Base-by-base conservation (phyloP, 2,113 vertebrate species). In the Phoxinus phoxinus region DNA sequence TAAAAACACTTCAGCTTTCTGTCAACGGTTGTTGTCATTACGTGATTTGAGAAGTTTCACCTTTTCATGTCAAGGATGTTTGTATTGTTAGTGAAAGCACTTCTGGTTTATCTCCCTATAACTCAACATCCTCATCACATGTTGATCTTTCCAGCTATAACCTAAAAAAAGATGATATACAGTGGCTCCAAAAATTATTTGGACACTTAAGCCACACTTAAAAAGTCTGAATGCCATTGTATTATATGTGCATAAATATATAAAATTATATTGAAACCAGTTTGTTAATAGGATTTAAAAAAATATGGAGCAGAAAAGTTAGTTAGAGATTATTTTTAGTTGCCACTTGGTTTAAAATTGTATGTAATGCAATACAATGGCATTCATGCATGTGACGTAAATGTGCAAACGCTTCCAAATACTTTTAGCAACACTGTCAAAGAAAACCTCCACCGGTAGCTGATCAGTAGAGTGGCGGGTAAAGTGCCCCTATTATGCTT, bases 1-100 rank as follows among this genome's bases (percentile, higher is more conserved):
- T 1, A 41, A 78, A 78, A 78, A 23, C 51, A 58, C 51, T 78
- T 78, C 27, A 41, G 35, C 69, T 41, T 72, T 72, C 35, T n/a
- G 21, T 37, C 19, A 72, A 65, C 46, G 71, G 21, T 13, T 15
- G 12, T 30, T 11, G 10, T 25, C n/a, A 25, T 3, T 25, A n/a
- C 19, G 37, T 46, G 41, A 73, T 25, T 46, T 72, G 69, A 72
- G 21, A 69, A 72, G 69, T 6, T 10, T 71, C 19, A 41, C 35
- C 69, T 72, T 72, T 72, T 72, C 35, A n/a, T n/a, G 65, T 21
- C 30, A 21, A 41, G 23, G 21, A 44, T 44, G n/a, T 48, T 74
- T 46, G 35, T n/a, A 72, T 41, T 23, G 32, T 27, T 74, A 27
- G n/a, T 46, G 6, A 48, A 74, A 74, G n/a, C 72, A 74, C 12